A percentile compares a stretch with the other conserved stretches of the same genome.
These are phyloP conservation scores for Heterotilapia buettikoferi DNA, from an alignment of 2,113 vertebrate species.

Conservation along the genomic window DNA sequence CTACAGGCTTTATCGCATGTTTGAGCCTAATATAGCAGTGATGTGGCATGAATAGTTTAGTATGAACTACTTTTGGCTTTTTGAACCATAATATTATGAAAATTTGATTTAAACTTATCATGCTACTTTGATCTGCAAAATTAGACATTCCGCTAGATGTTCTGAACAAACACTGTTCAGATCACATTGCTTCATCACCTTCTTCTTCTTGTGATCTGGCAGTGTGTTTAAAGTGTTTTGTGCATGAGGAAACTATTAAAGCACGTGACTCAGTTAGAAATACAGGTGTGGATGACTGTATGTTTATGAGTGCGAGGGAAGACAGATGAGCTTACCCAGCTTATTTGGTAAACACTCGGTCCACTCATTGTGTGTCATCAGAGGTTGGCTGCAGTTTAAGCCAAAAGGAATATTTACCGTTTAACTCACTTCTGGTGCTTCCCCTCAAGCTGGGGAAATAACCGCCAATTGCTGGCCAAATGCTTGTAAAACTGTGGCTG, in stretches of 20 bases:
- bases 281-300: conserved; percentile 34
- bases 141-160: background rate
- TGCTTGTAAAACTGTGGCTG: conserved; percentile 24
- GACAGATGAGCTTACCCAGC: conserved; percentile 22
- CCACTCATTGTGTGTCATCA: conserved; percentile 48
- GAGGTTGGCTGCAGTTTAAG: background rate
- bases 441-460: background rate
- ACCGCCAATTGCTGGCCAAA: conserved; percentile 12
- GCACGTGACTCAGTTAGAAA: conserved; percentile 24
- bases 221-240: background rate
- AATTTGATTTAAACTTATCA: background rate
- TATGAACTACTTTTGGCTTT: background rate
- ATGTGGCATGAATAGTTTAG: background rate
- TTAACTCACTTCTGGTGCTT: conserved; percentile 19
- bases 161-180: background rate
- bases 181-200: background rate
- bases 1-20: background rate
- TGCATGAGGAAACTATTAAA: conserved; percentile 41
- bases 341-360: conserved; percentile 27
- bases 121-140: background rate
- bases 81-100: background rate
- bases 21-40: background rate
- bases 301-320: conserved; percentile 17
- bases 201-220: background rate
- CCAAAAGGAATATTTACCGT: conserved; percentile 33